Evolutionary conservation across 2,113 vertebrate species (phyloP).

Genomic region (Xerus inauris): DNA sequence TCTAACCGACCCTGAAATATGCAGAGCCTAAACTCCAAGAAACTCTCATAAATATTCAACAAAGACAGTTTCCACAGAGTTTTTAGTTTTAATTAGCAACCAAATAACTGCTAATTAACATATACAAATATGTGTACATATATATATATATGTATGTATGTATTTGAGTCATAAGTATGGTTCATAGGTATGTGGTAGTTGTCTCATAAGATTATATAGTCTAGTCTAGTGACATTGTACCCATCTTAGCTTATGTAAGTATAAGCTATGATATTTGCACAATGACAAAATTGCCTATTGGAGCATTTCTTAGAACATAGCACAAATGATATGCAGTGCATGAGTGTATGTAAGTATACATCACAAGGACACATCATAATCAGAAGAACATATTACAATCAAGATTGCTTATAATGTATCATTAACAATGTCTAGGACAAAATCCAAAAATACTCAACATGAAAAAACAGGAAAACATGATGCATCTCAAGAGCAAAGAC

Average conservation of each 20-base stretch:
- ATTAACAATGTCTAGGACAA: background rate
- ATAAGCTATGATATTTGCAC: background rate
- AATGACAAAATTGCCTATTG: background rate
- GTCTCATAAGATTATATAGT: background rate
- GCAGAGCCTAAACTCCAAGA: background rate
- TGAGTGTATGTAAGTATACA: background rate
- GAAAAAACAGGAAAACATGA: constrained; percentile 19
- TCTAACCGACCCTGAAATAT: background rate
- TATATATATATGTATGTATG: background rate
- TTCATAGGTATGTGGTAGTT: background rate
- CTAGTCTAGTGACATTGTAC: background rate
- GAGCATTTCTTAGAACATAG: background rate
- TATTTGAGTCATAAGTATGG: too few relatives aligned
- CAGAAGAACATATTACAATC: background rate
- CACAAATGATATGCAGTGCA: background rate
- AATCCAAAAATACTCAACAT: background rate
- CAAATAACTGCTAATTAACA: background rate
- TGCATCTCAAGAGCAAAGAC: background rate
- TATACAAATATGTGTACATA: background rate
- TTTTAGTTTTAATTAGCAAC: background rate
- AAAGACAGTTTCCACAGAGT: background rate
- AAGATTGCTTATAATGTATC: background rate
- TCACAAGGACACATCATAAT: background rate
- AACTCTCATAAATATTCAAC: background rate
- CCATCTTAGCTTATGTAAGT: background rate